Base-by-base conservation (phyloP, 53 echinoderm and acorn worm genomes). In the Actinopyga echinites region DNA sequence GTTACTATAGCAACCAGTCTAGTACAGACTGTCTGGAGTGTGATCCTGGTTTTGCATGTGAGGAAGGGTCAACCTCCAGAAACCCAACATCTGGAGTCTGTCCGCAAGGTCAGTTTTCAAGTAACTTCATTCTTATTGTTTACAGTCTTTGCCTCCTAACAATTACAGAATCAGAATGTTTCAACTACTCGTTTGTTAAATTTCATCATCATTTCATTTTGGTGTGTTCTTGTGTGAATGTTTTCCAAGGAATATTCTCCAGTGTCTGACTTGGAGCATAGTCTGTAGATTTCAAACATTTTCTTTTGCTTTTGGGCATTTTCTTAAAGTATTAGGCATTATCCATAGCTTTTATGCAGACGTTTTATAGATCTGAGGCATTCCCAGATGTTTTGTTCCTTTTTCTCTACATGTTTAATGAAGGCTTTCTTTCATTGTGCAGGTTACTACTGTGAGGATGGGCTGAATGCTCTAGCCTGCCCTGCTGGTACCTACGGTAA, bases 381-480 rank as follows among this genome's bases (percentile, higher is more conserved):
- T 24, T 63, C 17, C 24, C 11, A 23, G 0, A 6, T 0, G 31
- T 12, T 23, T 63, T 1, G 6, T 5, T 13, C 63, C 28, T 23
- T 36, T 10, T 69, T 69, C 28, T 29, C 7, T 83, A 10, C 7
- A 5, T 53, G 31, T 15, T 8, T 53, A 2, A 34, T 5, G 1
- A 15, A 57, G 22, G 23, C 32, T 37, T 8, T 60, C 56, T 49
- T 15, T 32, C 22, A 80, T 62, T 64, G 43, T 0, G 38, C 82
- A 95, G 95, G 96, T 66, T 96, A 91, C 79, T 96, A 86, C 54
- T 91, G 94, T 86, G 97, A 96, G 54, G 94, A 96, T 88, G 97
- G 97, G 5, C 40, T 86, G 57, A 96, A 78, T 29, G 69, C 74
- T 26, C 60, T 90, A 40, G 60, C 94, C 3, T 96, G 97, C 61